Percentiles rank a stretch among this genome's conserved stretches.
phyloP scores from a whole-genome alignment of 2,113 vertebrate species.

The Xerus inauris region DNA sequence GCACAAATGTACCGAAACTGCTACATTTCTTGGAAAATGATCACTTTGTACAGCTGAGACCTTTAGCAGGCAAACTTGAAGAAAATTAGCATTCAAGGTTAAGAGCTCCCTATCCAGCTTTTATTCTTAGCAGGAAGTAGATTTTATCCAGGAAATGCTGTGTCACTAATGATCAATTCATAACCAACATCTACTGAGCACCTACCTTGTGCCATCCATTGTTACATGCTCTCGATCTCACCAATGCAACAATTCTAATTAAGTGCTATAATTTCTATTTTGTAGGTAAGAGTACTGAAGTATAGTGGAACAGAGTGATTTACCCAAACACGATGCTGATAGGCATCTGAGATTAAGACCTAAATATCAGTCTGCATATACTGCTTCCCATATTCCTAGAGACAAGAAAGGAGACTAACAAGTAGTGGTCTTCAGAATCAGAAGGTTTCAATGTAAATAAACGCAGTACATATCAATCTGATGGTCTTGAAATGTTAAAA shows the following conservation, averaged over 20 bases:
- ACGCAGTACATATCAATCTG: neutral
- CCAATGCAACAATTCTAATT: neutral
- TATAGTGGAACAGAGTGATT: neutral
- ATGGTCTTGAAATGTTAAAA: constrained; percentile 18
- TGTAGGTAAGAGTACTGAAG: neutral
- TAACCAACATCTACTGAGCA: neutral
- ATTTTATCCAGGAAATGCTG: constrained; percentile 55
- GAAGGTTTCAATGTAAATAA: constrained; percentile 18
- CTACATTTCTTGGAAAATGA: constrained; percentile 59
- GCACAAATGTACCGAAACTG: constrained; percentile 18
- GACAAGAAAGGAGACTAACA: neutral
- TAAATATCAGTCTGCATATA: neutral
- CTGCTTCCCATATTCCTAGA: neutral
- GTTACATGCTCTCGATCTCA: neutral
- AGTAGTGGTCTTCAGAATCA: neutral
- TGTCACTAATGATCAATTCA: constrained; percentile 47
- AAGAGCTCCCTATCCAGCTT: neutral
- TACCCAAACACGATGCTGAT: neutral
- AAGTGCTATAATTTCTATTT: neutral
- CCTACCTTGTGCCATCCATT: neutral
- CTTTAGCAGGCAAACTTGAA: constrained; percentile 51
- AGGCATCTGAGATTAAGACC: constrained; percentile 22
- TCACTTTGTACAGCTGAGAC: constrained; percentile 14
- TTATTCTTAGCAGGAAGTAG: constrained; percentile 51
- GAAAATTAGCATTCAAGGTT: constrained; percentile 56